Evolutionary conservation across 2,888 invertebrate genomes (phyloP).

Genomic region (Agrilus mali): DNA sequence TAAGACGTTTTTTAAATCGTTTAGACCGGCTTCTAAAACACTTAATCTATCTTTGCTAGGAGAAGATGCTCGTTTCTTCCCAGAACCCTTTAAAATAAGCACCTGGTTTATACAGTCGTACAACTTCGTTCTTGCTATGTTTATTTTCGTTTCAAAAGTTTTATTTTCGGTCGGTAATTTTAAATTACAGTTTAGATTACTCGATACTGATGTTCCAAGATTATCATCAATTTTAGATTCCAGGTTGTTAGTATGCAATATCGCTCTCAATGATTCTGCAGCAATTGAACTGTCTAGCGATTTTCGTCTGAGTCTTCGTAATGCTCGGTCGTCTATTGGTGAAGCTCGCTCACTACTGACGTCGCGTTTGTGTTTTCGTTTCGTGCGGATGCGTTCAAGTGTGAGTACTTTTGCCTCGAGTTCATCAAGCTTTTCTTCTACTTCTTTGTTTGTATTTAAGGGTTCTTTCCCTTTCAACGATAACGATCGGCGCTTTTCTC

Average conservation of each 20-base stretch:
- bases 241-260: conserved; percentile 61
- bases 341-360: conserved; percentile 32
- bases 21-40: conserved; percentile 50
- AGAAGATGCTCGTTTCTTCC: conserved; percentile 50
- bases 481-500: conserved; percentile 67
- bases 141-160: conserved; percentile 30
- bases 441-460: conserved; percentile 66
- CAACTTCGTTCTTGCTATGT: conserved; percentile 51
- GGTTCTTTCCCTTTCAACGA: conserved; percentile 73
- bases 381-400: conserved; percentile 41
- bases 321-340: conserved; percentile 36
- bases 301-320: conserved; percentile 52
- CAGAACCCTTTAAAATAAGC: conserved; percentile 44
- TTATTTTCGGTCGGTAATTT: conserved; percentile 18
- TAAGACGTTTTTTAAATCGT: conserved; percentile 48
- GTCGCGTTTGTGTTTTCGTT: conserved; percentile 35
- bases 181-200: conserved; percentile 24
- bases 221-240: conserved; percentile 60
- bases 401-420: conserved; percentile 64
- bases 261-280: conserved; percentile 68
- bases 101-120: conserved; percentile 53
- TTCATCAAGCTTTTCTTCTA: conserved; percentile 74
- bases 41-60: conserved; percentile 53
- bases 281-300: conserved; percentile 68
- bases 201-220: conserved; percentile 37